phyloP scores from a whole-genome alignment of 2,113 vertebrate species.

The Morone chrysops region DNA sequence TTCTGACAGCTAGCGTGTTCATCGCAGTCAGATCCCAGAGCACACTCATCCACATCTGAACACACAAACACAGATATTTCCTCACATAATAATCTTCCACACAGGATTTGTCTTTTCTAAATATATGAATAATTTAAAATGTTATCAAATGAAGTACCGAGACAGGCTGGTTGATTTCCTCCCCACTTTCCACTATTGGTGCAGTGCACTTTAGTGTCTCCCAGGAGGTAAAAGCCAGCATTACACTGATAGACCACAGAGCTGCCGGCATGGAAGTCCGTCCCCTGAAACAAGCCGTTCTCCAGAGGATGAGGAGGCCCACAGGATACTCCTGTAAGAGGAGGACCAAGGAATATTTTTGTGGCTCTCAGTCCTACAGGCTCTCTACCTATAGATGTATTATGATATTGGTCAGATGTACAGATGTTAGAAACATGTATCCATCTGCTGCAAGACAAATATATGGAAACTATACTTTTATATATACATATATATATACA shows the following conservation, averaged over 20 bases:
- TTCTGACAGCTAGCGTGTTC: slow-evolving; percentile 92
- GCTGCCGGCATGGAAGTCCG: slow-evolving; percentile 90
- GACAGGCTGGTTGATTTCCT: slow-evolving; percentile 90
- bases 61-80: not conserved
- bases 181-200: slow-evolving; percentile 92
- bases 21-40: slow-evolving; percentile 93
- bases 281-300: slow-evolving; percentile 90
- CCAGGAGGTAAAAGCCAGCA: slow-evolving; percentile 93
- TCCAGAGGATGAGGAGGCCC: slow-evolving; percentile 90
- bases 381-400: not conserved
- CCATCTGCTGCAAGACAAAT: not conserved
- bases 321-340: slow-evolving; percentile 90
- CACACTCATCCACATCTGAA: slow-evolving; percentile 96
- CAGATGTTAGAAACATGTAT: not conserved
- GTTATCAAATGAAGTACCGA: slow-evolving; percentile 83
- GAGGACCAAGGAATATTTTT: not conserved
- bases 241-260: slow-evolving; percentile 93
- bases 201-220: slow-evolving; percentile 92
- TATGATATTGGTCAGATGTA: not conserved
- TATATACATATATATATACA: too few relatives aligned
- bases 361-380: not conserved
- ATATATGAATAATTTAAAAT: not conserved
- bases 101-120: not conserved
- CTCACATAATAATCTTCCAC: not conserved
- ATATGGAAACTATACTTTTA: not conserved